Evolutionary conservation across 2,797 vertebrate species (phyloP).

Genomic region (Emys orbicularis): DNA sequence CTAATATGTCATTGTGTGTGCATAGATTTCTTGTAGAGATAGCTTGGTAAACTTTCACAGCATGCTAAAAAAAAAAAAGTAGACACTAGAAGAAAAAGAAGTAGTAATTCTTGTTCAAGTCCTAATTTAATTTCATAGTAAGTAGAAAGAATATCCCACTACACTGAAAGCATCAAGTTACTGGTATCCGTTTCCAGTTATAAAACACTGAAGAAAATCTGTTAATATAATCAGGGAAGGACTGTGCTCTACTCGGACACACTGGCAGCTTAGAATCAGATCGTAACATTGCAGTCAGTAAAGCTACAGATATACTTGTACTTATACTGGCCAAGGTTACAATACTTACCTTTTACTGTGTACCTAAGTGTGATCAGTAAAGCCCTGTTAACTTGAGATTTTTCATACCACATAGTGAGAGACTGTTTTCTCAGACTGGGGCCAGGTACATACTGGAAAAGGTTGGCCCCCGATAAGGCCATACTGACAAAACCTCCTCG

Average conservation of each 20-base stretch:
- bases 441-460: background rate
- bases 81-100: background rate
- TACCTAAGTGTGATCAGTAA: accelerated
- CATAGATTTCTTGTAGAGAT: background rate
- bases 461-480: background rate
- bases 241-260: background rate
- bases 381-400: background rate
- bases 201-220: background rate
- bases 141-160: background rate
- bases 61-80: background rate
- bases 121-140: background rate
- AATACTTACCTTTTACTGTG: background rate
- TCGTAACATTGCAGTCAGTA: background rate
- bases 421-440: background rate
- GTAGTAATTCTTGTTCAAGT: background rate
- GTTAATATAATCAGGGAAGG: background rate
- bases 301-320: background rate
- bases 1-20: accelerated
- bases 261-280: background rate
- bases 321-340: background rate
- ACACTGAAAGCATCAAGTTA: background rate
- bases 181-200: background rate
- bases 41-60: background rate
- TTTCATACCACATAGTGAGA: background rate
- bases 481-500: background rate